A percentile compares a stretch with the other conserved stretches of the same genome.
phyloP scores from a whole-genome alignment of 1,140 invertebrate species.

The Calephelis virginiensis region DNA sequence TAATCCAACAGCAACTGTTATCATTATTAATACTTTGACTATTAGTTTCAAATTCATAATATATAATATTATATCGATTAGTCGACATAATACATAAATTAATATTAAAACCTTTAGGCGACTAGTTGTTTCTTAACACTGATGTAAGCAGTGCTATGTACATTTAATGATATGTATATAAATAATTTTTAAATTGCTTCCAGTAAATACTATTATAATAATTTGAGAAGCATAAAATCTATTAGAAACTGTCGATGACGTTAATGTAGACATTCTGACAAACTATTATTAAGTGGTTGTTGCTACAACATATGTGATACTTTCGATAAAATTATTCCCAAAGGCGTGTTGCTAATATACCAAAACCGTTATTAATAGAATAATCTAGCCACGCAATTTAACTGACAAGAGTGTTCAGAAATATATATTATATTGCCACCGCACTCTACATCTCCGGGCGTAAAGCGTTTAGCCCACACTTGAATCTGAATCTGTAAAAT shows the following conservation, averaged over 20 bases:
- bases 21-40: no score
- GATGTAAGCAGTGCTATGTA: no score
- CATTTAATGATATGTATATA: no score
- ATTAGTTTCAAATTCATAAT: no score
- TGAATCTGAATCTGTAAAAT: no score
- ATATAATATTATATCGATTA: no score
- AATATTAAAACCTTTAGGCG: no score
- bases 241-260: conserved; percentile 16
- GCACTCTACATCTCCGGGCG: no score
- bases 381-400: conserved; percentile 5
- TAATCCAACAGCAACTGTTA: no score
- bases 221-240: conserved; percentile 11
- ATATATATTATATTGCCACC: not conserved
- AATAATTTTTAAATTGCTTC: not conserved
- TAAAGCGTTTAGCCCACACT: no score
- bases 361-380: conserved; percentile 56
- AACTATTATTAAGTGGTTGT: conserved; percentile 50
- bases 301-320: conserved; percentile 45
- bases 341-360: conserved; percentile 51
- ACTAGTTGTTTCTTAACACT: no score
- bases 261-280: conserved; percentile 37
- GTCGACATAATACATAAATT: no score
- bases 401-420: not conserved
- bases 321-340: conserved; percentile 59
- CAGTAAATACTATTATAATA: not conserved